Percentiles rank a stretch among this genome's conserved stretches.
Evolutionary conservation across 92 coral and sea anemone species (phyloP).

Genomic region (Metridium senile): DNA sequence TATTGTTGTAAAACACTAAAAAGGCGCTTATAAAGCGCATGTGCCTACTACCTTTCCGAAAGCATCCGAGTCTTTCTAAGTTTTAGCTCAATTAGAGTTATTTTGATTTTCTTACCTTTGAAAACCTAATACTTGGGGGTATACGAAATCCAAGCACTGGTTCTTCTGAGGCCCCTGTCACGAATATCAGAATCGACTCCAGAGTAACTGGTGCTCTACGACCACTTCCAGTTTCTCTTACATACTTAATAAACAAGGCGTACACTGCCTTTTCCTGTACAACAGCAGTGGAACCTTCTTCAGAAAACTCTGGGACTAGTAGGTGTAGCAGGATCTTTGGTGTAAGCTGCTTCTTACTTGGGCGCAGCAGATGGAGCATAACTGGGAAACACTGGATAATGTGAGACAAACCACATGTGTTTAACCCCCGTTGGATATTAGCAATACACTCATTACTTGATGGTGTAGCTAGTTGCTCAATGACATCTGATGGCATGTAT

Average conservation of each 20-base stretch:
- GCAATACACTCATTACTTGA: conserved; percentile 34
- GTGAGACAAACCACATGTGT: conserved; percentile 44
- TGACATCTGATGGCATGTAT: conserved; percentile 45
- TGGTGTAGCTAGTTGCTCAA: conserved; percentile 33
- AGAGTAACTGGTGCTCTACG: conserved; percentile 52
- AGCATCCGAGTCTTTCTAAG: too few species aligned
- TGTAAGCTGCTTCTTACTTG: conserved; percentile 31
- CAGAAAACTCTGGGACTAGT: conserved; percentile 51
- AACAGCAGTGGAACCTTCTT: conserved; percentile 56
- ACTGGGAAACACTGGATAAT: conserved; percentile 37
- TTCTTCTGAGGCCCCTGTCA: conserved; percentile 69
- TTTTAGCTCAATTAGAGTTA: neutral
- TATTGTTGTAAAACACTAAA: neutral
- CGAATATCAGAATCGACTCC: conserved; percentile 48
- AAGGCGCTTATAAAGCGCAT: too few species aligned
- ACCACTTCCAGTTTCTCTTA: conserved; percentile 68
- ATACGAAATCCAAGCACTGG: conserved; percentile 66
- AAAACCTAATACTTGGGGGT: conserved; percentile 49
- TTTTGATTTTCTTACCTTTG: neutral
- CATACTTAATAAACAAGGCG: conserved; percentile 65
- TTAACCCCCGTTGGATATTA: conserved; percentile 35
- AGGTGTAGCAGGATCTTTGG: conserved; percentile 44
- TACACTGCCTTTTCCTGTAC: conserved; percentile 48
- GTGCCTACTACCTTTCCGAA: too few species aligned
- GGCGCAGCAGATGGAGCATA: conserved; percentile 59